Conservation (phyloP, 2,888 invertebrate species). For the Nezara viridula region DNA sequence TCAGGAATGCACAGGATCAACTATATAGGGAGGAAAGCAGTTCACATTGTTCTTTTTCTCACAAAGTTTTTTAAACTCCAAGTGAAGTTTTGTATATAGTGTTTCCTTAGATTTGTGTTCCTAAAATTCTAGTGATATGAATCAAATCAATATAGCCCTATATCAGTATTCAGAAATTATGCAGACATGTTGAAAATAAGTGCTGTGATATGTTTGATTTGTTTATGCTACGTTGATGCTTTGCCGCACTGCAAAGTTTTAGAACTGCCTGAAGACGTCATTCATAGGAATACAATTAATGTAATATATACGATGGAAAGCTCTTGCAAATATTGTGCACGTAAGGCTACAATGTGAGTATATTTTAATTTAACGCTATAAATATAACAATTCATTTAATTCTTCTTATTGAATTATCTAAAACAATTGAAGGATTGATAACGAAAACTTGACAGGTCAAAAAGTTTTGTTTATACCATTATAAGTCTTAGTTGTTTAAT, state of each 20-base stretch:
- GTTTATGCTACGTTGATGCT: conserved; percentile 25
- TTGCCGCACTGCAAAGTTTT: conserved; percentile 24
- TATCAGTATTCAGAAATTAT: conserved; percentile 38
- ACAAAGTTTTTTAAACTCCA: conserved; percentile 18
- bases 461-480: too few relatives aligned
- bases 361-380: background rate
- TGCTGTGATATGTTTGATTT: conserved; percentile 51
- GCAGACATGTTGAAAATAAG: conserved; percentile 54
- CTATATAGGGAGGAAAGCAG: conserved; percentile 32
- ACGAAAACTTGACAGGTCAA: background rate
- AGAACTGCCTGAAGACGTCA: background rate
- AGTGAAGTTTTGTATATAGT: conserved; percentile 36
- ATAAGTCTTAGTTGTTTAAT: background rate
- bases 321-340: conserved; percentile 43
- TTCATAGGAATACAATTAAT: conserved; percentile 49
- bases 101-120: conserved; percentile 8
- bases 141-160: conserved; percentile 29
- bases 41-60: background rate
- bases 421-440: background rate
- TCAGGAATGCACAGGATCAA: conserved; percentile 46
- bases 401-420: background rate
- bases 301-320: conserved; percentile 61
- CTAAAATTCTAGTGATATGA: conserved; percentile 47
- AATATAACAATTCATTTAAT: background rate
- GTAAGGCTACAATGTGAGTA: conserved; percentile 42